Conservation (phyloP, 2,797 vertebrate species). For the Acanthopagrus latus region DNA sequence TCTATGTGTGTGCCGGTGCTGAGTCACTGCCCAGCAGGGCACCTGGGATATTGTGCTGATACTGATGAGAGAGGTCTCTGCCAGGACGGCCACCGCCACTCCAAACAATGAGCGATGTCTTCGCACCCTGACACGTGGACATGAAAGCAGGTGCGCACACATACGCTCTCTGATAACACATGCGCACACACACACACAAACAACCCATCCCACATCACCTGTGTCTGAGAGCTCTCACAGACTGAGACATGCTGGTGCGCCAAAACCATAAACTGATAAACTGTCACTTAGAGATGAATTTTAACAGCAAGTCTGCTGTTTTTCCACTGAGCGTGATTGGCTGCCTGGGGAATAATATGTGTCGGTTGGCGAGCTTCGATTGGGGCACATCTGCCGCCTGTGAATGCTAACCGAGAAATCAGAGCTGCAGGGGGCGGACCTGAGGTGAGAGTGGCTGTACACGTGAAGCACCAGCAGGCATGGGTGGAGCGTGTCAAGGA, state of each 20-base stretch:
- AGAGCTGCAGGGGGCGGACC: conserved; percentile 62
- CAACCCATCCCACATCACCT: conserved; percentile 20
- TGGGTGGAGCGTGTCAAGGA: conserved; percentile 46
- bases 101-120: conserved; percentile 9
- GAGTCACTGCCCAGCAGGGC: conserved; percentile 55
- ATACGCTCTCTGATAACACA: background rate
- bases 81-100: background rate
- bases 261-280: background rate
- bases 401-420: conserved; percentile 72
- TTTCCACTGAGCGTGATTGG: conserved; percentile 55
- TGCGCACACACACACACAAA: conserved; percentile 15
- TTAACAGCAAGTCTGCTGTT: conserved; percentile 38
- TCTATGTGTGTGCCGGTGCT: background rate
- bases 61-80: conserved; percentile 11
- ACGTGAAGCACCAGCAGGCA: conserved; percentile 68
- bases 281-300: conserved; percentile 6
- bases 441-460: conserved; percentile 62
- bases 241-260: background rate
- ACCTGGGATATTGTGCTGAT: conserved; percentile 8
- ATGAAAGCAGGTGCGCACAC: conserved; percentile 14
- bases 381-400: conserved; percentile 29
- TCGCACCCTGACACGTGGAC: conserved; percentile 62
- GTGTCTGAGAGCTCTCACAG: conserved; percentile 10
- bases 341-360: conserved; percentile 26
- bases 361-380: conserved; percentile 57